These are phyloP conservation scores for Steinernema feltiae DNA, from an alignment of 1,140 invertebrate genomes.

Conservation along the genomic window DNA sequence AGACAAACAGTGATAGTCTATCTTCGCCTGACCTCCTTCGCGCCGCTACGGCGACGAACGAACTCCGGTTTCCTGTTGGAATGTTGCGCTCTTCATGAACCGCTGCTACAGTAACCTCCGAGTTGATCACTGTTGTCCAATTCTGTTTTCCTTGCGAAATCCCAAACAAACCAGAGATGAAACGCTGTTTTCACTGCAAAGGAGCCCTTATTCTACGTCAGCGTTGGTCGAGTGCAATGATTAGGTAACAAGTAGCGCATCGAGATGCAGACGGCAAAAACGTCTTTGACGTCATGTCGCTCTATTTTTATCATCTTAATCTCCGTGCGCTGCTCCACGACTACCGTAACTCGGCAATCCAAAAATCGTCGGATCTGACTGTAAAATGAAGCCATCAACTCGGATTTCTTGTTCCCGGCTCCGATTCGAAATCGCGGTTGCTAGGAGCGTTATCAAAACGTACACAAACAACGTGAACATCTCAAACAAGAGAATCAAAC, in stretches of 20 bases:
- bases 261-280: background rate
- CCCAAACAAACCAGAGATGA: too few relatives aligned
- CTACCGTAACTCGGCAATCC: too few relatives aligned
- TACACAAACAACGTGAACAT: background rate
- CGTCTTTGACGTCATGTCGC: conserved; percentile 3
- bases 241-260: background rate
- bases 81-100: too few relatives aligned
- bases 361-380: background rate
- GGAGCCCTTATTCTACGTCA: too few relatives aligned
- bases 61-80: too few relatives aligned
- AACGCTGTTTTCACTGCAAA: too few relatives aligned
- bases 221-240: background rate
- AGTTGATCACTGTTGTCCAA: too few relatives aligned
- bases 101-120: too few relatives aligned
- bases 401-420: background rate
- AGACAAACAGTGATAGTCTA: too few relatives aligned
- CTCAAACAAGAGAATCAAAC: background rate
- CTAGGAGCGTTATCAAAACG: background rate
- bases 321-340: background rate
- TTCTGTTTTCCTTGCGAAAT: background rate
- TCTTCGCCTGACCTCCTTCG: too few relatives aligned
- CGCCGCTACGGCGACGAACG: too few relatives aligned
- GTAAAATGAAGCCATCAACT: background rate
- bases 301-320: background rate
- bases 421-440: background rate